Percentiles rank a stretch among this genome's conserved stretches.
phyloP scores from a whole-genome alignment of 2,113 vertebrate species.

The Donacobius atricapilla region DNA sequence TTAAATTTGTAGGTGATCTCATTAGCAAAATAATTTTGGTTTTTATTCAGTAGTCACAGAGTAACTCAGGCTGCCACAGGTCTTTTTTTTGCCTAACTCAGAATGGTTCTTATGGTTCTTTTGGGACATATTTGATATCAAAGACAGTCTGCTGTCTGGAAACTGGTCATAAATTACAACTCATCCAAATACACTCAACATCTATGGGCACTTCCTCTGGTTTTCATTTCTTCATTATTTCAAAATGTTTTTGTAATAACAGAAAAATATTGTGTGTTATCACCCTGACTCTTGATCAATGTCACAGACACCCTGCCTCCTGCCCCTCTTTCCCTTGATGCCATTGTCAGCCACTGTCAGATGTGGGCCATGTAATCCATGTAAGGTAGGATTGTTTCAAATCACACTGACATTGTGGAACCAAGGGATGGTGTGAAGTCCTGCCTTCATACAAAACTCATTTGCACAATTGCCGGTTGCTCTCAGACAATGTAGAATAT shows the following conservation, averaged over 20 bases:
- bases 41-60: neutral
- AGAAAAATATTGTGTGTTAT: neutral
- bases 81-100: neutral
- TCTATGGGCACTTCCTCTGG: neutral
- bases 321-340: neutral
- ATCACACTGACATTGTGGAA: neutral
- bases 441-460: neutral
- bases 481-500: neutral
- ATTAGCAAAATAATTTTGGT: neutral
- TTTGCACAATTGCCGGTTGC: neutral
- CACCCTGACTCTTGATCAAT: fast-evolving
- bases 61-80: neutral
- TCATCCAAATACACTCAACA: neutral
- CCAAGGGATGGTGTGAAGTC: fast-evolving
- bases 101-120: neutral
- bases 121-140: neutral
- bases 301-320: too few species aligned
- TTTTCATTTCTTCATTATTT: neutral
- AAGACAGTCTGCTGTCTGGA: neutral
- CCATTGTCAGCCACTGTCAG: neutral
- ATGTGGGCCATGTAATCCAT: neutral
- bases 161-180: neutral
- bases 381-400: neutral
- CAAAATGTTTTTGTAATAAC: neutral
- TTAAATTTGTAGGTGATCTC: neutral